Conservation (phyloP, 2,113 vertebrate genomes). For the Melanerpes aurifrons region DNA sequence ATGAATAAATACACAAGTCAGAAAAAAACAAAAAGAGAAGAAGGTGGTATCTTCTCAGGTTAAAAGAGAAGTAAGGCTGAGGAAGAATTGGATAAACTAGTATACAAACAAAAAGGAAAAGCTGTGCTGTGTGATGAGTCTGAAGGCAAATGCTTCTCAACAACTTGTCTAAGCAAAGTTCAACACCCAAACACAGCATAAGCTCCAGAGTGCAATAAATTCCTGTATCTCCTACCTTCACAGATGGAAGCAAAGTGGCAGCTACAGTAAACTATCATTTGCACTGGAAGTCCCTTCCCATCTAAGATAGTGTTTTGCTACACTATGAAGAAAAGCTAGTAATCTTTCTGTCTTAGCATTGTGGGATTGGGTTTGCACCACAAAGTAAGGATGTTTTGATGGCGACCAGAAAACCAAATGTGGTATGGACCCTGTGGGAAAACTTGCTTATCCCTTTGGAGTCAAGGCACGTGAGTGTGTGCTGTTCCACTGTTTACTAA, state of each 20-base stretch:
- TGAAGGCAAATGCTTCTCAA: background rate
- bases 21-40: background rate
- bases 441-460: background rate
- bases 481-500: background rate
- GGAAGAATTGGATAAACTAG: background rate
- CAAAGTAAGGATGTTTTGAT: constrained; percentile 9
- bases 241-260: background rate
- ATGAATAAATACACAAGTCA: background rate
- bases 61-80: background rate
- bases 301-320: background rate
- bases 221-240: background rate
- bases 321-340: constrained; percentile 1
- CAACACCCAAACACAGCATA: background rate
- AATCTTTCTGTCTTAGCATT: background rate
- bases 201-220: background rate
- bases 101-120: background rate
- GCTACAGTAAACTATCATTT: background rate
- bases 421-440: background rate
- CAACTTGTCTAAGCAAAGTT: background rate
- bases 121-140: background rate
- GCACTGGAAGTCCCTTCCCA: background rate
- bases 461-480: background rate
- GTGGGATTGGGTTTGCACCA: constrained; percentile 21
- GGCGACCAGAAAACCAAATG: background rate
- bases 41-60: background rate